Base-by-base conservation (phyloP, 2,113 vertebrate species). In the Petroica traversi region DNA sequence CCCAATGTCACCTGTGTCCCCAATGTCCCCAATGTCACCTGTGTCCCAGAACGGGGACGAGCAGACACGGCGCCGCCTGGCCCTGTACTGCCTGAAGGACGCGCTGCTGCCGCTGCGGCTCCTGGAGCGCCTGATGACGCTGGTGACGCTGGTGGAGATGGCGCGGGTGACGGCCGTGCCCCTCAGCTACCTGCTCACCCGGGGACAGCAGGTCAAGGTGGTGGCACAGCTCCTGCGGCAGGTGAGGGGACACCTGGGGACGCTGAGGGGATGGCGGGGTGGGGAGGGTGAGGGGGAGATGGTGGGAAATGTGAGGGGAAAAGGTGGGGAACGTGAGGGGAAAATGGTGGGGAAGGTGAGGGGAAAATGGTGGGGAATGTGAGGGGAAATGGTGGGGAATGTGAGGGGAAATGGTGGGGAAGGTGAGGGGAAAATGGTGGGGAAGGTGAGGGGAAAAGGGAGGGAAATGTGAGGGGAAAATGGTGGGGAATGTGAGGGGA, bases 281-380 rank as follows among this genome's bases (percentile, higher is more conserved):
- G 40, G 40, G 40, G 40, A 40, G 40, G 10, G 11, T 24, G 41
- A n/a, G 63, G 41, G 23, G 31, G 22, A 31, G 31, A 31, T 4
- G 29, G 29, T 1, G 29, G 14, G 14, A 17, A 43, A 36, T 1
- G 58, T 28, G 58, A 61, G 25, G 25, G 33, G 31, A 57, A n/a
- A 17, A 4, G 15, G 7, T 1, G 24, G 34, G 5, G 8, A 26
- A 59, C 1, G 6, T 25, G n/a, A 25, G 57, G n/a, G 23, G n/a
- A 13, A 12, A 59, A 36, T 5, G 15, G 16, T 0, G 24, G 8
- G 8, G 14, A n/a, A 14, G 1, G 31, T 31, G 52, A 55, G 31
- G 54, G 20, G 33, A n/a, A n/a, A 57, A 14, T 2, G 20, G 12
- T 0, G 8, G 33, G 5, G 14, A 57, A n/a, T 2, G 5, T 57